Evolutionary conservation across 2,113 vertebrate genomes (phyloP), one percentile per base, ranked within the genome.

Genomic region (Argyrosomus japonicus): DNA sequence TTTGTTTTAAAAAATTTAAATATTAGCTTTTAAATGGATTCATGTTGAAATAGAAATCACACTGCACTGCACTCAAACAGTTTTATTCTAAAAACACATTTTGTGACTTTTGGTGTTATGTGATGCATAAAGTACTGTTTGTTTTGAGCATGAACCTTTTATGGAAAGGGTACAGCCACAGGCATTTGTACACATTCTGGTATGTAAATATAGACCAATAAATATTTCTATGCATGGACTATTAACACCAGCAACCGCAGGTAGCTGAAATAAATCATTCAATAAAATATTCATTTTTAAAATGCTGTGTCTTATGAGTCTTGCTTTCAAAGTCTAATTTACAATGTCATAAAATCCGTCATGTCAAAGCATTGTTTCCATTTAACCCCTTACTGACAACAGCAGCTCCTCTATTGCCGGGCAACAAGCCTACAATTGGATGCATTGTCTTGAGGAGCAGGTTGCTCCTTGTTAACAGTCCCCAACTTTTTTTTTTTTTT

Each of bases 271-370:
- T 81, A 1, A 85, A 47, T 61, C 62, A 80, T 76, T 86, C 60
- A 88, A 88, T 89, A 83, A 90, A 90, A 83, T 45, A 47, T 64
- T 56, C 4, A 6, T 71, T 48, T 81, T 83, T 72, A 23, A 84
- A 67, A 82, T 69, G 27, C 21, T 48, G 13, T 47, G 9, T 62
- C 23, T 62, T 61, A 6, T n/a, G 53, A 75, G 47, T 70, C 25
- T 74, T 27, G 50, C 13, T 79, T 58, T 71, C 48, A n/a, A n/a
- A 47, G 19, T 68, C 54, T 68, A 23, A 74, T 68, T 75, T 77
- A 60, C 10, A 25, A 5, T 54, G 32, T 68, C 68, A 56, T 68
- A 27, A 54, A 53, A 47, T 57, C 53, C 10, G 18, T 7, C 2
- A 23, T 17, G 50, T 54, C 5, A 7, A 63, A 78, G 62, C 8